Conservation (phyloP, 1,140 invertebrate genomes). For the Bombus ignitus region DNA sequence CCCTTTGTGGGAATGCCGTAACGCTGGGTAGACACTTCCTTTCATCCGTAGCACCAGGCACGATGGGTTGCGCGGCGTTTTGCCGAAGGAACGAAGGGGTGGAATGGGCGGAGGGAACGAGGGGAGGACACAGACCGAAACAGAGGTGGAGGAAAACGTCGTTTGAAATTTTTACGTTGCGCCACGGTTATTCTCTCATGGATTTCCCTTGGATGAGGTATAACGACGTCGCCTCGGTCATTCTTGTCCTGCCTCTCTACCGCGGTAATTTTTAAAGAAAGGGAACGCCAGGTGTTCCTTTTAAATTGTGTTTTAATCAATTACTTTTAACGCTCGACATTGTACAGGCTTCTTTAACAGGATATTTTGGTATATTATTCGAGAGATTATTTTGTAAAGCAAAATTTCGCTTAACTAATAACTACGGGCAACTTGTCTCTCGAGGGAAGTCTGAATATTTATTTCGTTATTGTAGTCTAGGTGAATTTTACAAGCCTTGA, state of each 20-base stretch:
- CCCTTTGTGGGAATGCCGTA: slow-evolving; percentile 76
- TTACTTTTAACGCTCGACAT: not conserved
- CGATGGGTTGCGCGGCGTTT: slow-evolving; percentile 68
- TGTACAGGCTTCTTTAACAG: not conserved
- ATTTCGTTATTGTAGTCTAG: not conserved
- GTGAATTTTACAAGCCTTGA: not conserved
- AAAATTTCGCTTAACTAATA: not conserved
- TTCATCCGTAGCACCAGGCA: slow-evolving; percentile 75
- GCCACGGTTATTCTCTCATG: slow-evolving; percentile 51
- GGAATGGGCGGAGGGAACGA: slow-evolving; percentile 34
- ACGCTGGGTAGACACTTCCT: slow-evolving; percentile 81
- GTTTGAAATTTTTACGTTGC: slow-evolving; percentile 55
- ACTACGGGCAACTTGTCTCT: not conserved
- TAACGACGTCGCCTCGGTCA: slow-evolving; percentile 22
- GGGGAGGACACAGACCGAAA: slow-evolving; percentile 57
- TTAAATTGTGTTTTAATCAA: slow-evolving; percentile 19
- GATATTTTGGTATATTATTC: not conserved
- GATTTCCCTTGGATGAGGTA: slow-evolving; percentile 27
- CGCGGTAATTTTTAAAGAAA: not conserved
- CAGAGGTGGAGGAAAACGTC: slow-evolving; percentile 63
- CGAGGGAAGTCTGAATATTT: not conserved
- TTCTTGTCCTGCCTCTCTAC: not conserved
- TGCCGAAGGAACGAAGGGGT: slow-evolving; percentile 49
- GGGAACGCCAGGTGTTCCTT: not conserved
- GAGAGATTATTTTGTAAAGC: not conserved